Evolutionary conservation across 2,113 vertebrate genomes (phyloP), one percentile per base, ranked within the genome.

Genomic region (Sterna hirundo): DNA sequence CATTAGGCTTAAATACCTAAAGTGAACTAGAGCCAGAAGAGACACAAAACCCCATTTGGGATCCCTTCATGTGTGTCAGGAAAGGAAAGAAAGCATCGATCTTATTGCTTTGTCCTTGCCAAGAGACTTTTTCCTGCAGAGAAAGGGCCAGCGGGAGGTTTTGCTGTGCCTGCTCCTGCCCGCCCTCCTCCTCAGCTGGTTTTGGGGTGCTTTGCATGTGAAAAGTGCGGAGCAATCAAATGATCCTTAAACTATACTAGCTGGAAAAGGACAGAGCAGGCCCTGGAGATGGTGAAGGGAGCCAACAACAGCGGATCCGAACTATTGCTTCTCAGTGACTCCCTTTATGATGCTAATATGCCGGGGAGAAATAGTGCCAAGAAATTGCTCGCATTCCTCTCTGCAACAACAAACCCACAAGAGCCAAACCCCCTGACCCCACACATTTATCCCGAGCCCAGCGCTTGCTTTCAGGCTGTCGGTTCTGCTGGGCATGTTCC

Each of bases 331-430:
- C 76, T n/a, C 84, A 51, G 38, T 1, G 1, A 65, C 54, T 83
- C 68, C 77, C 74, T 96, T 95, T 94, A 52, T 84, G 36, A 94
- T 91, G 93, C 74, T 93, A 96, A 97, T 94, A 92, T 94, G 90
- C 83, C 19, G 92, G 17, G 16, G 23, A 75, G 78, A 86, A 88
- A 82, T 5, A n/a, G 74, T 75, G 95, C 94, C 97, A 96, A 95
- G 93, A 91, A 94, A 96, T 96, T 83, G 44, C 54, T 94, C 9
- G 0, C 61, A 93, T 96, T 97, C 94, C 94, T 95, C 54, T 70
- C 77, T 69, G 72, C 57, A 92, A 76, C 77, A 91, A 79, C 83
- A 93, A 89, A 76, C 44, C 65, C 57, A 7, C 57, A 12, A 11
- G 62, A 94, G 77, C 61, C 94, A 94, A 89, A 58, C 16, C 57